These are phyloP conservation scores for Zoanthus sociatus DNA, from an alignment of 92 coral and sea anemone genomes.

Conservation along the genomic window DNA sequence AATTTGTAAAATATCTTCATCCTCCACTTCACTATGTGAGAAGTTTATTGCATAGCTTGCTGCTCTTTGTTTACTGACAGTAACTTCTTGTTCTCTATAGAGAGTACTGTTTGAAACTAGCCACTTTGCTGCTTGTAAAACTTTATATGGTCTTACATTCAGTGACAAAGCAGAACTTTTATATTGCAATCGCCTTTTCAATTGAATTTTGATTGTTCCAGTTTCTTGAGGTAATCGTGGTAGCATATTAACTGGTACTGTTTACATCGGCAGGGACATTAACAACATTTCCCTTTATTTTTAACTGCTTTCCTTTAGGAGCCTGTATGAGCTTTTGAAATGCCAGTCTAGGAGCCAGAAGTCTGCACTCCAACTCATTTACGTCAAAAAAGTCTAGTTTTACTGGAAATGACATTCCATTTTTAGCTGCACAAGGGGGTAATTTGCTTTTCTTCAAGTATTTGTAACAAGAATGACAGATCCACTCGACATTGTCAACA, in stretches of 20 bases:
- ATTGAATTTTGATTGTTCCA: not conserved
- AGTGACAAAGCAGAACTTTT: constrained; percentile 9
- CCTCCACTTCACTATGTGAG: not conserved
- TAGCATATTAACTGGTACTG: not conserved
- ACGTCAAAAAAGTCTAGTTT: constrained; percentile 7
- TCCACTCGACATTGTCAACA: not conserved
- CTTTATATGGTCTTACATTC: constrained; percentile 23
- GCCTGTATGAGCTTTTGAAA: constrained; percentile 8
- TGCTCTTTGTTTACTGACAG: not conserved
- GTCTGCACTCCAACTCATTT: constrained; percentile 6
- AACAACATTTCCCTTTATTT: constrained; percentile 9
- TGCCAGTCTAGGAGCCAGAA: constrained; percentile 9
- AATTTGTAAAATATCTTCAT: not conserved
- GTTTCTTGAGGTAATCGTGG: not conserved
- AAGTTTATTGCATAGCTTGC: constrained; percentile 8
- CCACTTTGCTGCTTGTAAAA: constrained; percentile 18
- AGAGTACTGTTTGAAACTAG: not conserved
- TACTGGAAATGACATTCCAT: not conserved
- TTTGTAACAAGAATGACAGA: not conserved
- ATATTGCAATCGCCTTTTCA: not conserved
- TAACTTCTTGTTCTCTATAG: not conserved
- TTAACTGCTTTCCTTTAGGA: not conserved
- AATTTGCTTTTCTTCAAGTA: not conserved
- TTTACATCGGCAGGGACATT: constrained; percentile 1
- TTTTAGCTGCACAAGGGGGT: constrained; percentile 1